Conservation (phyloP, 2,888 invertebrate species). For the Nymphalis urticae region DNA sequence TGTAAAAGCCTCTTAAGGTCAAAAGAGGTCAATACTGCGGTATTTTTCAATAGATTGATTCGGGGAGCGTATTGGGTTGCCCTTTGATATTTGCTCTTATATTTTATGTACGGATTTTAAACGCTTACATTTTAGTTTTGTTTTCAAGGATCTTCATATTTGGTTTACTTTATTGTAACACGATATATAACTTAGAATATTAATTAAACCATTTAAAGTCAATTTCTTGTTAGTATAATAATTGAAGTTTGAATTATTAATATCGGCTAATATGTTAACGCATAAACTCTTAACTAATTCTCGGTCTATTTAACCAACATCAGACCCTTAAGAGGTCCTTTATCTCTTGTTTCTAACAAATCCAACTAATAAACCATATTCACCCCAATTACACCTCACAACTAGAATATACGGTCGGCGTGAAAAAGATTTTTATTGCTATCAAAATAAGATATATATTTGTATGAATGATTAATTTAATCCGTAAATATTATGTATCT, state of each 20-base stretch:
- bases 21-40: slow-evolving; percentile 34
- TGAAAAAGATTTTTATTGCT: neutral
- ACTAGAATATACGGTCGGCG: neutral
- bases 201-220: slow-evolving; percentile 17
- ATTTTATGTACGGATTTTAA: slow-evolving; percentile 4
- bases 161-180: no score
- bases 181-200: no score
- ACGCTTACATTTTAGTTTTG: slow-evolving; percentile 1
- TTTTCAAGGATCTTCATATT: slow-evolving; percentile 2
- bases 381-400: slow-evolving; percentile 55
- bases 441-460: slow-evolving; percentile 14
- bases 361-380: slow-evolving; percentile 60
- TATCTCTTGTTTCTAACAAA: slow-evolving; percentile 60
- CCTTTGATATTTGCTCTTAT: slow-evolving; percentile 18
- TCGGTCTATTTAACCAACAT: slow-evolving; percentile 52
- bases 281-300: slow-evolving; percentile 52
- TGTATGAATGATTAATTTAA: slow-evolving; percentile 2
- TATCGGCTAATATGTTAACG: slow-evolving; percentile 41
- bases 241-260: slow-evolving; percentile 42
- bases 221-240: slow-evolving; percentile 11
- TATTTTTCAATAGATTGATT: slow-evolving; percentile 34
- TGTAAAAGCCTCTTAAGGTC: slow-evolving; percentile 37
- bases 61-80: slow-evolving; percentile 9
- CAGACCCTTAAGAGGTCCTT: slow-evolving; percentile 56
- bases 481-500: slow-evolving; percentile 29